A percentile compares a stretch with the other conserved stretches of the same genome.
Evolutionary conservation across 2,888 invertebrate genomes (phyloP).

Genomic region (Neocrepidodera transversa): DNA sequence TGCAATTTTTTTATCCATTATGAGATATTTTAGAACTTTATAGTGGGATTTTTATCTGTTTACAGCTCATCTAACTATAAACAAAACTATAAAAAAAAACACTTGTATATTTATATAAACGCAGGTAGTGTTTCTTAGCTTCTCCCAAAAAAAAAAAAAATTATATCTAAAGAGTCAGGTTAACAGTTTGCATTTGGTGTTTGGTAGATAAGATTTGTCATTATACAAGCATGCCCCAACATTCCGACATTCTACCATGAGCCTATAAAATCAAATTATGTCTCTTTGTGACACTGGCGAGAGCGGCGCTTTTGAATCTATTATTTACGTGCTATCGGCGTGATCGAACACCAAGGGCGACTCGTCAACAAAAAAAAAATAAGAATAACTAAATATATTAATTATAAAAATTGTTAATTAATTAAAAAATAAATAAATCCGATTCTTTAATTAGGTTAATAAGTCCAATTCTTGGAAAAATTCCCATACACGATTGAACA

Average conservation of each 20-base stretch:
- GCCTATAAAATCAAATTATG: slow-evolving; percentile 31
- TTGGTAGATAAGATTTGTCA: slow-evolving; percentile 32
- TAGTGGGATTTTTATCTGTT: too few species aligned
- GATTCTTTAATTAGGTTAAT: slow-evolving; percentile 8
- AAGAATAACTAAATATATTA: too few species aligned
- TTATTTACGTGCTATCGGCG: slow-evolving; percentile 30
- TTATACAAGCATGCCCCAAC: slow-evolving; percentile 31
- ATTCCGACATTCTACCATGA: slow-evolving; percentile 29
- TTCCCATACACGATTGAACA: slow-evolving; percentile 11
- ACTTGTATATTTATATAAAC: slow-evolving; percentile 3
- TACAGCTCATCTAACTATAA: too few species aligned
- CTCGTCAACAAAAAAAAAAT: too few species aligned
- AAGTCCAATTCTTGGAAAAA: slow-evolving; percentile 13
- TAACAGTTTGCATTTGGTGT: slow-evolving; percentile 27
- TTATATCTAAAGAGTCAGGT: slow-evolving; percentile 13
- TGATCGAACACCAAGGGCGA: slow-evolving; percentile 10
- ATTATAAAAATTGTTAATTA: too few species aligned
- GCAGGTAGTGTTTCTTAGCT: background rate
- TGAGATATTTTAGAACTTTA: too few species aligned
- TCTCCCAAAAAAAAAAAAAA: background rate
- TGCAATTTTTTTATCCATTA: too few species aligned
- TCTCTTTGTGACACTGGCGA: slow-evolving; percentile 18
- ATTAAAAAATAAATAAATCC: slow-evolving; percentile 5
- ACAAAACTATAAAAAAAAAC: too few species aligned
- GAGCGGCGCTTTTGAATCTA: slow-evolving; percentile 27